A percentile compares a stretch with the other conserved stretches of the same genome.
These are phyloP conservation scores for Drosophila gaucha DNA, from an alignment of 2,888 invertebrate species.

Conservation along the genomic window DNA sequence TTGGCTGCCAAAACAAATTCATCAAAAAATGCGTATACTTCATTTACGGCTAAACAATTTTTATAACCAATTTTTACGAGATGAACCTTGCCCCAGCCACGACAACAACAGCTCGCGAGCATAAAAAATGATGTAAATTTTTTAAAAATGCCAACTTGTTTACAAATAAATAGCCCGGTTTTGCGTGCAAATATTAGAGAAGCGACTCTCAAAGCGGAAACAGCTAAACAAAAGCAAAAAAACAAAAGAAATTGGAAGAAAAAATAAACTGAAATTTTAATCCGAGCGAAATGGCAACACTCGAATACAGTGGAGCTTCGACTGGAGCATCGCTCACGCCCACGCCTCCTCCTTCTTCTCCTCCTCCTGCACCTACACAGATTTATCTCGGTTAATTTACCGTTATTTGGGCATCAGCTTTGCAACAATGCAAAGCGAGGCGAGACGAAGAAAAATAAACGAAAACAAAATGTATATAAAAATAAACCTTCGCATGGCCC, in stretches of 20 bases:
- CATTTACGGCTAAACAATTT: conserved; percentile 74
- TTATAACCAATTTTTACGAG: conserved; percentile 74
- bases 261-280: conserved; percentile 67
- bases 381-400: conserved; percentile 78
- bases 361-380: conserved; percentile 54
- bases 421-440: conserved; percentile 61
- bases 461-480: conserved; percentile 69
- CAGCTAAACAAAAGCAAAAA: conserved; percentile 14
- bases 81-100: conserved; percentile 16
- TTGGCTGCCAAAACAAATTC: conserved; percentile 65
- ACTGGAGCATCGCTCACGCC: neutral
- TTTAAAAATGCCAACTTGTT: conserved; percentile 72
- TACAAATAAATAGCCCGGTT: conserved; percentile 72
- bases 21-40: conserved; percentile 71
- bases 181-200: conserved; percentile 53
- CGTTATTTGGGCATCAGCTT: conserved; percentile 80
- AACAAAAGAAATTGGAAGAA: conserved; percentile 19
- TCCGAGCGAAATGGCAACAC: conserved; percentile 65
- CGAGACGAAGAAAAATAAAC: conserved; percentile 35
- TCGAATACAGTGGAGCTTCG: conserved; percentile 41
- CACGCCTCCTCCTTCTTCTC: neutral
- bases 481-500: conserved; percentile 81
- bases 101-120: conserved; percentile 31
- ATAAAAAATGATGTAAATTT: conserved; percentile 73
- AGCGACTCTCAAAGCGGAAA: conserved; percentile 28